A percentile compares a stretch with the other conserved stretches of the same genome.
phyloP scores from a whole-genome alignment of 1,140 invertebrate species.

The Homarus americanus region DNA sequence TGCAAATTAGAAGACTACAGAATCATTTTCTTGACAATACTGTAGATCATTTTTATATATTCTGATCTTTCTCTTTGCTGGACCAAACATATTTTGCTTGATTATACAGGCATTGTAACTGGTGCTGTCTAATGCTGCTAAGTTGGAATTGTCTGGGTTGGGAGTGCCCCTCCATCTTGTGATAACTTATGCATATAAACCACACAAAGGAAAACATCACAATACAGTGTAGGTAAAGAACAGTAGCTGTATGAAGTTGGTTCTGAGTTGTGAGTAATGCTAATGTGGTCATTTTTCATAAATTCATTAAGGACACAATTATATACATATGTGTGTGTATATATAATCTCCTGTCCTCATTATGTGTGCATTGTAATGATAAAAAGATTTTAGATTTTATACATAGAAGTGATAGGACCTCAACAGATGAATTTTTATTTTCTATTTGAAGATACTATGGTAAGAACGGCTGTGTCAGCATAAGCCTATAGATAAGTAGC shows the following conservation, averaged over 20 bases:
- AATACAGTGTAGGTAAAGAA: background rate
- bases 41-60: background rate
- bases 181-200: slow-evolving; percentile 29
- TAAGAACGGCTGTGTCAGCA: slow-evolving; percentile 65
- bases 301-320: slow-evolving; percentile 9
- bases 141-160: background rate
- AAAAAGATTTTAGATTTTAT: slow-evolving; percentile 72
- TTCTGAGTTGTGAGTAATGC: slow-evolving; percentile 41
- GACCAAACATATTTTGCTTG: slow-evolving; percentile 19
- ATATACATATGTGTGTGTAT: slow-evolving; percentile 39
- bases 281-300: slow-evolving; percentile 43
- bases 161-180: slow-evolving; percentile 12
- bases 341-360: slow-evolving; percentile 47
- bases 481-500: slow-evolving; percentile 38
- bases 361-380: slow-evolving; percentile 65
- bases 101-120: slow-evolving; percentile 49
- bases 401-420: slow-evolving; percentile 59
- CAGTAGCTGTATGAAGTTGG: slow-evolving; percentile 4
- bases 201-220: slow-evolving; percentile 12
- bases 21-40: too few relatives aligned
- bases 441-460: slow-evolving; percentile 61
- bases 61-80: background rate
- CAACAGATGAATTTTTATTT: slow-evolving; percentile 69
- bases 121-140: slow-evolving; percentile 48
- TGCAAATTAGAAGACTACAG: background rate